These are phyloP conservation scores for Pogonocichla stellata DNA, from an alignment of 2,113 vertebrate species.

Conservation along the genomic window DNA sequence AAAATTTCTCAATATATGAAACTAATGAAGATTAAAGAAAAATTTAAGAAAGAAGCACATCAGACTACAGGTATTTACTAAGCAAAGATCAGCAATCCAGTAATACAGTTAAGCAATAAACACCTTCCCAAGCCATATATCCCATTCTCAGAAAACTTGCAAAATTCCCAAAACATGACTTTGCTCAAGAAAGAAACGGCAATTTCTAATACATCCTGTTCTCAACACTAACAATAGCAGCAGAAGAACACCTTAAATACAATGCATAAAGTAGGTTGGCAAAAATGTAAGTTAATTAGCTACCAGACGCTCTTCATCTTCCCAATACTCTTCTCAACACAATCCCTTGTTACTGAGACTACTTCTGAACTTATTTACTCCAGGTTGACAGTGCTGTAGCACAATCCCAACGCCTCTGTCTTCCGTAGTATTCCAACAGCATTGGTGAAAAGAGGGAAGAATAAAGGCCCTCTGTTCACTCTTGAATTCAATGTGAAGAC, in stretches of 20 bases:
- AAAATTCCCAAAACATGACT: neutral
- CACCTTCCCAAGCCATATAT: neutral
- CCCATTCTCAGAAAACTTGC: neutral
- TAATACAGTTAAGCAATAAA: neutral
- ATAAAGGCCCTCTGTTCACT: neutral
- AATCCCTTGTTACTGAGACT: neutral
- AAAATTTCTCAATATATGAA: neutral
- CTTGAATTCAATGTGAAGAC: neutral
- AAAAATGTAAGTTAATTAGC: neutral
- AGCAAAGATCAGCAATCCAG: neutral
- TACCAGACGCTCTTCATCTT: neutral
- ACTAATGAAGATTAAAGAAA: constrained; percentile 34
- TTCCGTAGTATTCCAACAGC: neutral
- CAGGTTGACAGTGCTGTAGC: neutral
- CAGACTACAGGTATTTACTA: neutral
- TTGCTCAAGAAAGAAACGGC: neutral
- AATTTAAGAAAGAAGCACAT: neutral
- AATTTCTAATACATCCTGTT: neutral
- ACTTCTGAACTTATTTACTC: neutral
- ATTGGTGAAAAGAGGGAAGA: neutral
- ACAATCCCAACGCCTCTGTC: neutral
- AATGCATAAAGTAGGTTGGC: neutral
- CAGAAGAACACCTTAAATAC: neutral
- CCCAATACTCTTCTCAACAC: neutral
- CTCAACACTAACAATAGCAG: neutral